Evolutionary conservation across 2,113 vertebrate species (phyloP), one percentile per base, ranked within the genome.

Genomic region (Chaetorhynchus papuensis): DNA sequence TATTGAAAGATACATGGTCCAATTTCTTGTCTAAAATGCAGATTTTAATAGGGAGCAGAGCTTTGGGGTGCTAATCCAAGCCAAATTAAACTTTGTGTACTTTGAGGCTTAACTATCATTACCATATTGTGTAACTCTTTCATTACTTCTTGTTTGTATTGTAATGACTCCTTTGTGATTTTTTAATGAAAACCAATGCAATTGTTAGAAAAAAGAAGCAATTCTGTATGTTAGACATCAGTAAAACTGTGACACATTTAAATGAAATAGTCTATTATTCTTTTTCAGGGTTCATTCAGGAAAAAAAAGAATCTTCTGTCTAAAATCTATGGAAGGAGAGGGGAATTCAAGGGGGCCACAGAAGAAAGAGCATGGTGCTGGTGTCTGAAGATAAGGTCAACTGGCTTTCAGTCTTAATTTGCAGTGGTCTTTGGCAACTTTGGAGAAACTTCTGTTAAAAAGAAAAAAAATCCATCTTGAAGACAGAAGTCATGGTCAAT

Each of bases 41-140:
- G 44, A 26, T 86, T 81, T 94, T 93, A 96, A 97, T 91, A 95
- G 33, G 47, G 66, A 90, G 78, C 92, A 97, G 93, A 90, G 89
- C 71, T 87, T 86, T 64, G 64, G 91, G 68, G 84, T 92, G 56
- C 20, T 93, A 92, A 92, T 83, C 79, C 89, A 92, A 90, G 64
- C 79, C 90, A 95, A 96, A 95, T 95, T 86, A 92, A 95, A 76
- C 45, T 93, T 76, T 83, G 75, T 52, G 69, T 85, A 57, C 53
- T 97, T 68, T 64, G 56, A 81, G 60, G 41, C 41, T 92, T 79
- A 78, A 70, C 71, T 66, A 44, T 74, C 44, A 59, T 39, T 77
- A 66, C 33, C 26, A 66, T 23, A 52, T 35, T 78, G 42, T 85
- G 44, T 80, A 94, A 94, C 63, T 82, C 57, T 87, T 91, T 83